A percentile compares a stretch with the other conserved stretches of the same genome.
Evolutionary conservation across 2,888 invertebrate genomes (phyloP).

Genomic region (Oscheius onirici): DNA sequence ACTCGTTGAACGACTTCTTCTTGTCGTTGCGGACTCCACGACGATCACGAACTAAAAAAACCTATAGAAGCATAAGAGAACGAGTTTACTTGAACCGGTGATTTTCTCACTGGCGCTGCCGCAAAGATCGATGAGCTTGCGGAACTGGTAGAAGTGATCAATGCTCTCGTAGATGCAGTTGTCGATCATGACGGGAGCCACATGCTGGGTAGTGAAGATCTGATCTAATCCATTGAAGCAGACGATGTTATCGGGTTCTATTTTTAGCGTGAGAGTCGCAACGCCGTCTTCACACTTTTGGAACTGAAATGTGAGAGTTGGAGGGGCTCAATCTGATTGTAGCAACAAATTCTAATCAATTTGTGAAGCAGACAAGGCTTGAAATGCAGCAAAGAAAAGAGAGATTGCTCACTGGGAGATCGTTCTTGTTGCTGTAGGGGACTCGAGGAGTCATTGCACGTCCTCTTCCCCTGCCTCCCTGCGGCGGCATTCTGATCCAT

Average conservation of each 20-base stretch:
- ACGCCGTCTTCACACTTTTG: neutral
- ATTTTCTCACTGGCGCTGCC: slow-evolving; percentile 37
- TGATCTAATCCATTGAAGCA: slow-evolving; percentile 52
- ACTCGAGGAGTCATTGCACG: no score
- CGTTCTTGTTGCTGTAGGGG: no score
- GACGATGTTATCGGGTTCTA: slow-evolving; percentile 43
- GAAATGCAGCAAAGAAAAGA: no score
- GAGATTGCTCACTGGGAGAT: no score
- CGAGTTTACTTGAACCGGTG: slow-evolving; percentile 30
- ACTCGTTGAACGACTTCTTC: slow-evolving; percentile 16
- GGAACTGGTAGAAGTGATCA: slow-evolving; percentile 58
- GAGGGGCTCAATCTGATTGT: no score
- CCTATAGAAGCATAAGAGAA: no score
- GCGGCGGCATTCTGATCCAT: no score
- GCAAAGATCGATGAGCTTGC: slow-evolving; percentile 46
- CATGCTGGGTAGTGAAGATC: slow-evolving; percentile 54
- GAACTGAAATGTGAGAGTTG: no score
- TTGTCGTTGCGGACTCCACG: slow-evolving; percentile 35
- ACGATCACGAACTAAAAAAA: slow-evolving; percentile 38
- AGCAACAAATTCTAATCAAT: no score
- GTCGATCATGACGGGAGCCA: slow-evolving; percentile 53
- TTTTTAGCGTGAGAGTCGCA: slow-evolving; percentile 32
- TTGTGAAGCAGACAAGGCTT: no score
- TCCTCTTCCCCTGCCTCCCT: no score
- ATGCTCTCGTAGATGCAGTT: slow-evolving; percentile 47